Evolutionary conservation across 2,113 vertebrate genomes (phyloP), one percentile per base, ranked within the genome.

Genomic region (Chaetodon trifascialis): DNA sequence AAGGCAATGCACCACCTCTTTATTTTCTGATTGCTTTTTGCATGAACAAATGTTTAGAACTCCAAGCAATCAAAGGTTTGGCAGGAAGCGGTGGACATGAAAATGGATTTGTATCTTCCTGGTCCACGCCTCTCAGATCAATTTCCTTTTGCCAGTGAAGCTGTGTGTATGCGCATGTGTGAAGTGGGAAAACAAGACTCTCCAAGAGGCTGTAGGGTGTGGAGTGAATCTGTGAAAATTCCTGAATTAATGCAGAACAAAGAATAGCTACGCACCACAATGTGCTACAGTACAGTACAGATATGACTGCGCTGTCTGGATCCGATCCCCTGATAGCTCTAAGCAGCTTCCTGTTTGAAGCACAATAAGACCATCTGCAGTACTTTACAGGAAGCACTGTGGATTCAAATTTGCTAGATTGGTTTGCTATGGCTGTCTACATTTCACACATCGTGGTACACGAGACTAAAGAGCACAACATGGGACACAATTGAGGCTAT

Each of bases 111-210:
- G 63, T 86, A 67, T 79, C 65, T 85, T 89, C 70, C 86, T 81
- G 77, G 58, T 80, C 80, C 83, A 85, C 86, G 85, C 81, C 91
- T 82, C 55, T 69, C 74, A 55, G 74, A 79, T 84, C 47, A 65
- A 73, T 87, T 87, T 91, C 74, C 86, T 85, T 44, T 82, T 21
- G 64, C 73, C 60, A 2, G 42, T n/a, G 12, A 54, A 55, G 49
- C 54, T 66, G 67, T 67, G 38, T 40, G 38, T 40, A 4, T 40
- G 38, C 38, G 8, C 38, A 40, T 40, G 63, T 47, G 67, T 34
- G 60, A 0, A 17, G n/a, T 58, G 62, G 36, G 44, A 54, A 81
- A 78, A 80, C 42, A 69, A 54, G 38, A 44, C 54, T 71, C 21
- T 70, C 14, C 42, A 51, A 44, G 47, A 40, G 44, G 46, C 65